Evolutionary conservation across 2,113 vertebrate genomes (phyloP).

Genomic region (Cyanistes caeruleus): DNA sequence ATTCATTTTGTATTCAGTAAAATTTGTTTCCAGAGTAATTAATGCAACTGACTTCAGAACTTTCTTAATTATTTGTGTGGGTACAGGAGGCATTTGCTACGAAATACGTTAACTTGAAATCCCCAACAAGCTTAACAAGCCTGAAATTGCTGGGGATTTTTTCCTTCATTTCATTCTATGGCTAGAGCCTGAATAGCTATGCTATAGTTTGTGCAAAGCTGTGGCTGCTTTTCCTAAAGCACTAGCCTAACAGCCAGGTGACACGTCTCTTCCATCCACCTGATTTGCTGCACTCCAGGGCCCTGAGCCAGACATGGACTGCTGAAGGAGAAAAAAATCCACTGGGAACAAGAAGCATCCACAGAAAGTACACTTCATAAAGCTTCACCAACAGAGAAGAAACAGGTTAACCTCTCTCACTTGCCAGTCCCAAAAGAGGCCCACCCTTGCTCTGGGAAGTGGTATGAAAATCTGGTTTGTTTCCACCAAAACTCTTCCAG

Average conservation of each 20-base stretch:
- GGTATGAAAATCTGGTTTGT: not conserved
- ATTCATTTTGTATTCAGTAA: slow-evolving; percentile 7
- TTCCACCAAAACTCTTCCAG: not conserved
- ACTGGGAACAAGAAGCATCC: not conserved
- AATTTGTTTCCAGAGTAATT: slow-evolving; percentile 39
- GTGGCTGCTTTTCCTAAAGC: not conserved
- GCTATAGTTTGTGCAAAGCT: not conserved
- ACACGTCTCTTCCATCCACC: not conserved
- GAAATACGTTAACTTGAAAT: not conserved
- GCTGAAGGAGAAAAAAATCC: not conserved
- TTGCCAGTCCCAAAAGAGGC: not conserved
- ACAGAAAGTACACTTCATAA: not conserved
- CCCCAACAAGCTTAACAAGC: not conserved
- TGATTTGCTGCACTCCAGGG: not conserved
- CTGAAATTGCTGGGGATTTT: not conserved
- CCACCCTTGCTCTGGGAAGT: accelerated
- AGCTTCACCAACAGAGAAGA: not conserved
- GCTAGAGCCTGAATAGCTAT: not conserved
- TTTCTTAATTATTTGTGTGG: slow-evolving; percentile 15
- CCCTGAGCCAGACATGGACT: not conserved
- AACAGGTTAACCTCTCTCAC: not conserved
- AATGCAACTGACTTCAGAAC: not conserved
- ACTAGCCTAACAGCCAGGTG: not conserved
- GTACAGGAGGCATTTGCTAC: not conserved
- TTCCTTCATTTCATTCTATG: not conserved